Evolutionary conservation across 2,888 invertebrate genomes (phyloP).

Genomic region (Leucophora obtusa): DNA sequence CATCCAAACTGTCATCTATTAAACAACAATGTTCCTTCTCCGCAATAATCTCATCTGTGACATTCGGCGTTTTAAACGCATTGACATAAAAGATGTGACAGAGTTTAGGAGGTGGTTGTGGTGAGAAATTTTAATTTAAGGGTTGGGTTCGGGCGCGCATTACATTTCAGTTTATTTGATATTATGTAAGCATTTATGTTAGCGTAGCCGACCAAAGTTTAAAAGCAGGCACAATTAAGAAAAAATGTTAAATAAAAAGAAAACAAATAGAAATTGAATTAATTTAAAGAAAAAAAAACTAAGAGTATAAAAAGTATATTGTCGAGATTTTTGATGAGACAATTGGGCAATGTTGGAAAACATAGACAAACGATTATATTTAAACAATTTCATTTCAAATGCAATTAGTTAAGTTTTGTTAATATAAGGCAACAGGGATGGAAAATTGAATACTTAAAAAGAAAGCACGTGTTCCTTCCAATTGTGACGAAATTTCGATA

Average conservation of each 20-base stretch:
- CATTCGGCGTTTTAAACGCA: slow-evolving; percentile 12
- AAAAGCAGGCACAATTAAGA: slow-evolving; percentile 44
- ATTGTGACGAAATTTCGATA: too few relatives aligned
- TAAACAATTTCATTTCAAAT: background rate
- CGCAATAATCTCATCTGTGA: slow-evolving; percentile 88
- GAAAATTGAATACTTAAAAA: too few relatives aligned
- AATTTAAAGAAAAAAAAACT: slow-evolving; percentile 18
- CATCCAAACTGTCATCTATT: slow-evolving; percentile 95
- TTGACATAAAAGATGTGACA: slow-evolving; percentile 55
- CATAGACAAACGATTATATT: background rate
- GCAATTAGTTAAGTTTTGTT: too few relatives aligned
- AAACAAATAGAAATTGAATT: slow-evolving; percentile 15
- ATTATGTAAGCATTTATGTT: slow-evolving; percentile 43
- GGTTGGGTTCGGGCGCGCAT: slow-evolving; percentile 39
- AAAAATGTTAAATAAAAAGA: slow-evolving; percentile 17
- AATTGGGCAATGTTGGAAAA: background rate
- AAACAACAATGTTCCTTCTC: slow-evolving; percentile 95
- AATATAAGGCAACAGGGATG: too few relatives aligned
- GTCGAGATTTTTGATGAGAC: background rate
- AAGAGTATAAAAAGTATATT: background rate
- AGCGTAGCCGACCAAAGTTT: slow-evolving; percentile 43
- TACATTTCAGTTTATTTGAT: slow-evolving; percentile 18
- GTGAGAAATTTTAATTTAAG: slow-evolving; percentile 37
- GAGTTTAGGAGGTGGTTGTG: slow-evolving; percentile 41
- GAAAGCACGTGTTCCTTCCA: too few relatives aligned